Conservation (phyloP, 1,140 invertebrate species). For the Mylabris phalerata region DNA sequence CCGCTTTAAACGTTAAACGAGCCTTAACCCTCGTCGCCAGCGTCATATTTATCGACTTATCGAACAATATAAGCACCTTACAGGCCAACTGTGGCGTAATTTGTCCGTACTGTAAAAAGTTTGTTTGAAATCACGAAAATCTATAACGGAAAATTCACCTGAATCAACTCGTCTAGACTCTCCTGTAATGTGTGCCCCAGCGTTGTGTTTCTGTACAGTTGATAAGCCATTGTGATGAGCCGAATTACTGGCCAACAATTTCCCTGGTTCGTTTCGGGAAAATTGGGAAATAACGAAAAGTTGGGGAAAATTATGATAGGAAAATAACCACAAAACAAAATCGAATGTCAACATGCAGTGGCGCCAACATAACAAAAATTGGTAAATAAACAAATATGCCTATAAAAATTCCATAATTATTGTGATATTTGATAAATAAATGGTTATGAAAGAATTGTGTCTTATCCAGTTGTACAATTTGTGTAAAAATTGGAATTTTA, state of each 20-base stretch:
- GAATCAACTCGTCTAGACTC: slow-evolving; percentile 88
- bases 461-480: no score
- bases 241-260: no score
- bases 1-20: slow-evolving; percentile 90
- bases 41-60: slow-evolving; percentile 93
- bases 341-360: slow-evolving; percentile 4
- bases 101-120: slow-evolving; percentile 76
- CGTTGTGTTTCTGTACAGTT: slow-evolving; percentile 96
- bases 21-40: slow-evolving; percentile 89
- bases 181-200: slow-evolving; percentile 94
- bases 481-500: no score
- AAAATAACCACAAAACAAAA: slow-evolving; percentile 3
- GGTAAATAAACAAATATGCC: no score
- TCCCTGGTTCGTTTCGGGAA: no score
- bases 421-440: no score
- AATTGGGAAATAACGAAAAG: no score
- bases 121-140: background rate
- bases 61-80: slow-evolving; percentile 93
- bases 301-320: no score
- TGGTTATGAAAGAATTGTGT: no score
- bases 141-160: slow-evolving; percentile 45
- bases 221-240: slow-evolving; percentile 71
- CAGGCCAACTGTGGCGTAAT: slow-evolving; percentile 87
- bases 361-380: background rate
- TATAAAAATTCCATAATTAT: no score